phyloP scores from a whole-genome alignment of 2,113 vertebrate genomes.

The Embiotoca jacksoni region DNA sequence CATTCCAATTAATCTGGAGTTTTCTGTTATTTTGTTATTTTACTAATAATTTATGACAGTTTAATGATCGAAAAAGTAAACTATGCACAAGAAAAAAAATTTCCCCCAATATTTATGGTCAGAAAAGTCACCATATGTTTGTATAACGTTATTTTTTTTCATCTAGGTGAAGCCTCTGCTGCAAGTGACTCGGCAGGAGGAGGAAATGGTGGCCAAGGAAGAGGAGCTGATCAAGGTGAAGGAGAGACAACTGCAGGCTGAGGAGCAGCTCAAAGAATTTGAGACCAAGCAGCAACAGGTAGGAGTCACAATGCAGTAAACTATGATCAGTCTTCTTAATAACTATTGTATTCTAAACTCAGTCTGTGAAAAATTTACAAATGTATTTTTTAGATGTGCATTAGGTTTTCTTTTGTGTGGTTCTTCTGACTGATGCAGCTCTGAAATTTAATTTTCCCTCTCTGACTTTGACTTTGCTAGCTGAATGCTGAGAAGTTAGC shows the following conservation, averaged over 20 bases:
- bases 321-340: too few species aligned
- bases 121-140: neutral
- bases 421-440: neutral
- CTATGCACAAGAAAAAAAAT: too few species aligned
- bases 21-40: too few species aligned
- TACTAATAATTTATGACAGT: too few species aligned
- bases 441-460: neutral
- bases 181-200: conserved; percentile 95
- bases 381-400: neutral
- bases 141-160: neutral
- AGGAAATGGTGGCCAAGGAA: conserved; percentile 96
- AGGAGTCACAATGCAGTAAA: neutral
- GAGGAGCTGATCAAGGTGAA: conserved; percentile 92
- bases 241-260: conserved; percentile 89
- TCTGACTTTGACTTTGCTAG: conserved; percentile 69
- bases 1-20: too few species aligned
- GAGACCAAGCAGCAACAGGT: conserved; percentile 92
- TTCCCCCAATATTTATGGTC: too few species aligned
- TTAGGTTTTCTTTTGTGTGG: neutral
- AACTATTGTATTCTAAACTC: too few species aligned
- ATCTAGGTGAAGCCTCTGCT: conserved; percentile 95
- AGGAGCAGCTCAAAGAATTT: conserved; percentile 89
- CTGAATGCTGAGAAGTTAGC: conserved; percentile 92
- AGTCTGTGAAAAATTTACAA: too few species aligned
- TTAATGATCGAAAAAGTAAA: too few species aligned